A percentile compares a stretch with the other conserved stretches of the same genome.
Conservation (phyloP, 2,113 vertebrate genomes). For the Theropithecus gelada region DNA sequence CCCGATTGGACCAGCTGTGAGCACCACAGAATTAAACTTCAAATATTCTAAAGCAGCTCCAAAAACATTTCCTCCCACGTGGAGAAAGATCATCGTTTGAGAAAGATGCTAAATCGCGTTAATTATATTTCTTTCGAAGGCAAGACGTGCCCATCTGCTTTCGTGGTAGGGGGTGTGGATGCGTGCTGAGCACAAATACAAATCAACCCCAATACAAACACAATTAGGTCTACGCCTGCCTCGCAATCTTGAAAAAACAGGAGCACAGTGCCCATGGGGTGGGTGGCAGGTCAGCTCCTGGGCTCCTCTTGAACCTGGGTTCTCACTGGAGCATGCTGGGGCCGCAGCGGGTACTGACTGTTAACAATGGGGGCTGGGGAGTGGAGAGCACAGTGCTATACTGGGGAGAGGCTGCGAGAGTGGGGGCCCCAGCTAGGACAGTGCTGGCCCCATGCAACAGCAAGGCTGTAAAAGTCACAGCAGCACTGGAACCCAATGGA, state of each 20-base stretch:
- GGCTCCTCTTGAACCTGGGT: background rate
- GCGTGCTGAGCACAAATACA: slow-evolving; percentile 22
- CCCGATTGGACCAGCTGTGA: slow-evolving; percentile 21
- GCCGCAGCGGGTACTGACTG: background rate
- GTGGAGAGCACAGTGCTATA: background rate
- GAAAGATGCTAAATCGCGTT: slow-evolving; percentile 71
- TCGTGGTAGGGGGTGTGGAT: slow-evolving; percentile 1
- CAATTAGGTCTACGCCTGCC: background rate
- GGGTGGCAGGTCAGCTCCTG: background rate
- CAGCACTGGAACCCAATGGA: background rate
- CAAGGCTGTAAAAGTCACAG: background rate
- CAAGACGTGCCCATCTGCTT: slow-evolving; percentile 61
- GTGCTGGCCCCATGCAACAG: background rate
- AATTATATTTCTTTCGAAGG: slow-evolving; percentile 64
- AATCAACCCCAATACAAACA: slow-evolving; percentile 63
- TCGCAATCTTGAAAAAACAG: background rate
- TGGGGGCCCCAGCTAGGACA: background rate
- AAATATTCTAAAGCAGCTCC: slow-evolving; percentile 19
- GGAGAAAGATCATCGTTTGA: slow-evolving; percentile 56
- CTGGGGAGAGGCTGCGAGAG: background rate
- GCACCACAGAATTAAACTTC: background rate
- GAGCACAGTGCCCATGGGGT: accelerated
- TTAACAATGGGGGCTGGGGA: background rate
- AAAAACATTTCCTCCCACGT: slow-evolving; percentile 35
- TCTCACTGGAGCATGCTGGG: background rate